A percentile compares a stretch with the other conserved stretches of the same genome.
Conservation (phyloP, 2,888 invertebrate species). For the Parnassius apollo region DNA sequence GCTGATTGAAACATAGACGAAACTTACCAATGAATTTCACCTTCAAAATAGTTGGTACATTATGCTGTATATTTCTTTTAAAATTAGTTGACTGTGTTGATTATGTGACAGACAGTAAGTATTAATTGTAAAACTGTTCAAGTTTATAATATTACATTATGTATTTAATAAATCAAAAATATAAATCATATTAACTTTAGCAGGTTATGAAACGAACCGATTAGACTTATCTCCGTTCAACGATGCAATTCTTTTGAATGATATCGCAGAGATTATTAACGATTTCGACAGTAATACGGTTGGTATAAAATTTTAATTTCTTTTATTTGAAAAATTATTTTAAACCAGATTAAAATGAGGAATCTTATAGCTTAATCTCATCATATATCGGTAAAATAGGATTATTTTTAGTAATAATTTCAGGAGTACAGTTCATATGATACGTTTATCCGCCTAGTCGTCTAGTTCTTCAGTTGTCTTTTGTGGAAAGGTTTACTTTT, state of each 20-base stretch:
- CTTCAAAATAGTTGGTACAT: conserved; percentile 9
- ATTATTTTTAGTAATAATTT: no score
- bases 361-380: no score
- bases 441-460: no score
- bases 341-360: no score
- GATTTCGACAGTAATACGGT: conserved; percentile 62
- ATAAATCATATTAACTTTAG: conserved; percentile 26
- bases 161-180: conserved; percentile 28
- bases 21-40: conserved; percentile 13
- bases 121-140: neutral
- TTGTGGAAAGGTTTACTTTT: no score
- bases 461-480: no score
- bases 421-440: no score
- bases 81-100: conserved; percentile 6
- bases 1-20: conserved; percentile 1
- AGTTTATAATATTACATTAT: neutral
- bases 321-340: no score
- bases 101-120: conserved; percentile 21
- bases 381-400: no score
- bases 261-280: conserved; percentile 66
- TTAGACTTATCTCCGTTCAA: conserved; percentile 59
- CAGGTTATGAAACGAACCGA: conserved; percentile 56
- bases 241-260: conserved; percentile 66
- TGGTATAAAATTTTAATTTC: conserved; percentile 34
- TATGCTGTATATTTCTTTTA: conserved; percentile 3